Percentiles rank a stretch among this genome's conserved stretches.
Evolutionary conservation across 2,797 vertebrate genomes (phyloP).

Genomic region (Molossus molossus): DNA sequence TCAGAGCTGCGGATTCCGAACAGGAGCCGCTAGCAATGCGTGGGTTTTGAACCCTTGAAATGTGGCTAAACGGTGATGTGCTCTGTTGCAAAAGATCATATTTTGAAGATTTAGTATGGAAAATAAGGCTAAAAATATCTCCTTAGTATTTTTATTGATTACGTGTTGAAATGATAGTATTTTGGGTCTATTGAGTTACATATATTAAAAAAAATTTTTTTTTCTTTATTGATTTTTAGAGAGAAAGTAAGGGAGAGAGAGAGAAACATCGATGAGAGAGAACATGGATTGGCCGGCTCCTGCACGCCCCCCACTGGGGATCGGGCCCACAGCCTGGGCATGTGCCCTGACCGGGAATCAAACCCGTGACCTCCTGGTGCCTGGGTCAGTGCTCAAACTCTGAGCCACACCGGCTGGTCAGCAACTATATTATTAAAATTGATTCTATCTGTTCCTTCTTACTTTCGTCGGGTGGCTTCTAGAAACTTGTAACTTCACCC

Average conservation of each 20-base stretch:
- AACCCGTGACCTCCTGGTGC: no score
- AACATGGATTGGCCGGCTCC: no score
- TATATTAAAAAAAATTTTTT: no score
- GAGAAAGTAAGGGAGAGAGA: no score
- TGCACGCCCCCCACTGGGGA: no score
- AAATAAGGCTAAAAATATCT: not conserved
- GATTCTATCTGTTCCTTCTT: not conserved
- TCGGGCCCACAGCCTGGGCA: no score
- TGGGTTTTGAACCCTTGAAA: not conserved
- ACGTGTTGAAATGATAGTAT: not conserved
- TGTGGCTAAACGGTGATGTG: not conserved
- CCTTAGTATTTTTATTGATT: not conserved
- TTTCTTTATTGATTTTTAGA: no score
- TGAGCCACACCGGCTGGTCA: no score
- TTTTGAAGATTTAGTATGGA: not conserved
- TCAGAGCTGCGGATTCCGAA: not conserved
- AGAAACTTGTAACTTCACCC: not conserved
- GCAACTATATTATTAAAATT: conserved; percentile 14
- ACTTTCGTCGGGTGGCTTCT: not conserved
- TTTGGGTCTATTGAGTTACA: not conserved
- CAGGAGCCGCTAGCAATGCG: not conserved
- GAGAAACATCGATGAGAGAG: no score
- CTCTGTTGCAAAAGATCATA: not conserved
- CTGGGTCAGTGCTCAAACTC: no score
- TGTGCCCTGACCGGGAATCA: no score